phyloP scores from a whole-genome alignment of 2,888 invertebrate species.

The Aleiodes leptofemur region DNA sequence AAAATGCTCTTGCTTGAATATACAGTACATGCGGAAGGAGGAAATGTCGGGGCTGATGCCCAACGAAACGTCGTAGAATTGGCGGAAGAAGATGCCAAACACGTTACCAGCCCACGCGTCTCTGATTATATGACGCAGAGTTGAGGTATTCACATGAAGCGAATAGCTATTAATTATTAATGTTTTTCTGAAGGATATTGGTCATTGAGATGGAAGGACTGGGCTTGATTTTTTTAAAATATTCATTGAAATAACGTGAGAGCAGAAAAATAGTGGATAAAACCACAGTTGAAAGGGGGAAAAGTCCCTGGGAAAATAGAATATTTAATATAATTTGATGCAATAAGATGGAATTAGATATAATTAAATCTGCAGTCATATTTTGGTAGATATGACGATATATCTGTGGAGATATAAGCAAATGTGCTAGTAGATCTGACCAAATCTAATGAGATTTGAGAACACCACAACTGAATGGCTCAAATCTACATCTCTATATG shows the following conservation, averaged over 20 bases:
- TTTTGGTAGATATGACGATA: too few species aligned
- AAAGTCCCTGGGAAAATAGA: too few species aligned
- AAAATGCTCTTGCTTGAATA: slow-evolving; percentile 19
- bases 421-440: too few species aligned
- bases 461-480: too few species aligned
- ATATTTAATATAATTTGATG: too few species aligned
- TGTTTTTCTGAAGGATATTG: background rate
- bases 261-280: background rate
- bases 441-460: too few species aligned
- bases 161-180: slow-evolving; percentile 24
- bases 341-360: too few species aligned
- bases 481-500: too few species aligned
- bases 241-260: too few species aligned
- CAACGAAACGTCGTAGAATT: slow-evolving; percentile 22
- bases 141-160: slow-evolving; percentile 2
- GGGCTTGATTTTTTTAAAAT: background rate
- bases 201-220: slow-evolving; percentile 4
- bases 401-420: too few species aligned
- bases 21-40: slow-evolving; percentile 16
- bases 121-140: background rate
- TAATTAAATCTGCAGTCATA: too few species aligned
- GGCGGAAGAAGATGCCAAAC: slow-evolving; percentile 19
- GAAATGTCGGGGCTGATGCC: background rate
- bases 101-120: slow-evolving; percentile 7
- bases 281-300: slow-evolving; percentile 15